These are phyloP conservation scores for Panagrolaimus sp. DNA, from an alignment of 1,140 invertebrate genomes.

Conservation along the genomic window DNA sequence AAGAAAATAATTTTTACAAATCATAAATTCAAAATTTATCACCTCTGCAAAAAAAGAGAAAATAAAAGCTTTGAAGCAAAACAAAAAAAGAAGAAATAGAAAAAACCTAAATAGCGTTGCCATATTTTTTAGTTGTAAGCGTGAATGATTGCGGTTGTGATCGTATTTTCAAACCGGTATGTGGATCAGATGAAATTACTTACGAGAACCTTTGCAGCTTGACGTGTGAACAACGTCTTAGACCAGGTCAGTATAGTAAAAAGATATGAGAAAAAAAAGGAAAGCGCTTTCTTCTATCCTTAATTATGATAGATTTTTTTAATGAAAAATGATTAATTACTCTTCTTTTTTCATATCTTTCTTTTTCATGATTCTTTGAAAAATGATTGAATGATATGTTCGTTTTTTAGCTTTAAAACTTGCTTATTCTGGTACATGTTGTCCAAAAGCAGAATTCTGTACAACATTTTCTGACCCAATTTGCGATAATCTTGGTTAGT, in stretches of 20 bases:
- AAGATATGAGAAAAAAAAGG: neutral
- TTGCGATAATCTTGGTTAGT: slow-evolving; percentile 35
- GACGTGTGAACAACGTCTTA: slow-evolving; percentile 20
- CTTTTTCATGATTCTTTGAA: neutral
- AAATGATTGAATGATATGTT: slow-evolving; percentile 12
- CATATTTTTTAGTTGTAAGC: too few relatives aligned
- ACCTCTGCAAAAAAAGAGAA: too few relatives aligned
- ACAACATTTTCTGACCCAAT: slow-evolving; percentile 28
- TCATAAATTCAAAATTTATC: too few relatives aligned
- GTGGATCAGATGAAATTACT: slow-evolving; percentile 30
- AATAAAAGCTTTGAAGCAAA: too few relatives aligned
- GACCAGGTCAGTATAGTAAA: slow-evolving; percentile 4
- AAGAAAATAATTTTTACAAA: too few relatives aligned
- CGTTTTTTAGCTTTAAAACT: slow-evolving; percentile 21
- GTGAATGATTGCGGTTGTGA: slow-evolving; percentile 22
- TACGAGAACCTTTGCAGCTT: slow-evolving; percentile 35
- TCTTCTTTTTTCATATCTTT: too few relatives aligned
- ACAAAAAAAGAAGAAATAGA: too few relatives aligned
- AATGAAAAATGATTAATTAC: too few relatives aligned
- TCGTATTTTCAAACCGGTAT: slow-evolving; percentile 33
- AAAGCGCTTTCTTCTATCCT: neutral
- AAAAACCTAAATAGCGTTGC: too few relatives aligned
- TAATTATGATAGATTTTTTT: too few relatives aligned
- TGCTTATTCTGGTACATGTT: slow-evolving; percentile 34
- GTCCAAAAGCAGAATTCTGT: slow-evolving; percentile 29